Base-by-base conservation (phyloP, 2,113 vertebrate genomes). In the Sebastes schlegelii region DNA sequence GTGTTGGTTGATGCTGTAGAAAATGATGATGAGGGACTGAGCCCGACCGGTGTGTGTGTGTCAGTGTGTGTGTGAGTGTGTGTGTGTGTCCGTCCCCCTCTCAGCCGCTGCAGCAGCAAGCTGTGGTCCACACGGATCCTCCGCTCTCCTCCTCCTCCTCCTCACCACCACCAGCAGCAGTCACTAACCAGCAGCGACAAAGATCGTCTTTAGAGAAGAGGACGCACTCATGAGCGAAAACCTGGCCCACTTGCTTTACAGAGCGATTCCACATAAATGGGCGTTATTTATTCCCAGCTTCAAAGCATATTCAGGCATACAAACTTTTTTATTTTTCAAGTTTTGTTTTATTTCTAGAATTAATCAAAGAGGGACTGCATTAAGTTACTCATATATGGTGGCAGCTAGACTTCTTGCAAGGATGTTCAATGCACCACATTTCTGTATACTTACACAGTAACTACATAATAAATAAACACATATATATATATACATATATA, bases 71-170 rank as follows among this genome's bases (percentile, higher is more conserved):
- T 26, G 58, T 40, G 67, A 65, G 6, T 42, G 48, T 48, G n/a
- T 42, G 77, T 80, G 78, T 71, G 85, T 77, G 86, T 84, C 77
- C 61, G 87, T 82, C 67, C 85, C 77, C 76, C 76, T 26, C 55
- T 85, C 90, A 45, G 87, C 91, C 83, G 88, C 88, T 92, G 93
- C 91, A 91, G 89, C 89, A 88, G 88, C 87, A 90, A 85, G 82
- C 85, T 91, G 91, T 90, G 92, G 83, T 91, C 86, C 92, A 64
- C 84, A 81, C 86, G 60, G 88, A 70, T 90, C 62, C 91, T 80
- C 78, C 64, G 42, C 86, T 87, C 78, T 75, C 79, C 76, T 75
- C 90, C 92, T 78, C 83, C 79, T 83, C 89, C 83, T 26, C 26
- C 2, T 2, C 26, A 26, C 26, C 26, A 26, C 26, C 26, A 26